A percentile compares a stretch with the other conserved stretches of the same genome.
phyloP scores from a whole-genome alignment of 2,888 invertebrate species.

The Aethes cnicana region DNA sequence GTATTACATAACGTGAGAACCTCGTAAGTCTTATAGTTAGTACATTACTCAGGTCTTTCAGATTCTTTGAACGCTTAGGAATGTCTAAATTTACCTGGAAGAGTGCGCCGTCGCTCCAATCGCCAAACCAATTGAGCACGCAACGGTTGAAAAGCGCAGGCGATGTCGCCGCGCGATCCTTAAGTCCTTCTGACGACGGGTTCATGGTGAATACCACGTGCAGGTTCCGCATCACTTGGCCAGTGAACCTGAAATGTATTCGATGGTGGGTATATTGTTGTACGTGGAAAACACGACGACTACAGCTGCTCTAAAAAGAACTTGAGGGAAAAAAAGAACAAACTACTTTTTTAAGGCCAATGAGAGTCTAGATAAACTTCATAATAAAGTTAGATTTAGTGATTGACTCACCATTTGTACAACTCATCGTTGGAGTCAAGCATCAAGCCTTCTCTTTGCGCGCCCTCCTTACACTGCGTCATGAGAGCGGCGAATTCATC shows the following conservation, averaged over 20 bases:
- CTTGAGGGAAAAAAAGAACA: too few species aligned
- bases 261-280: too few species aligned
- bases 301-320: too few species aligned
- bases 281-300: too few species aligned
- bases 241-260: constrained; percentile 96
- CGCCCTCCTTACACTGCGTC: constrained; percentile 99
- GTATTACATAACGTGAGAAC: too few species aligned
- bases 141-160: constrained; percentile 99
- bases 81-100: too few species aligned
- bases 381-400: too few species aligned
- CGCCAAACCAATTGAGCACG: constrained; percentile 99
- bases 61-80: too few species aligned
- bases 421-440: constrained; percentile 98
- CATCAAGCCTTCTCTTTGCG: constrained; percentile 98
- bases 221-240: constrained; percentile 98
- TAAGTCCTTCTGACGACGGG: constrained; percentile 98
- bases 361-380: too few species aligned
- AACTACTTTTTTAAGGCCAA: too few species aligned
- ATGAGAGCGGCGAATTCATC: constrained; percentile 99
- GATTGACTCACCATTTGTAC: constrained; percentile 94
- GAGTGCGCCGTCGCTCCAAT: constrained; percentile 98
- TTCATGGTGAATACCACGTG: constrained; percentile 99
- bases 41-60: too few species aligned
- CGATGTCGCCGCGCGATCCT: constrained; percentile 99
- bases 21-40: too few species aligned